A percentile compares a stretch with the other conserved stretches of the same genome.
Evolutionary conservation across 2,888 invertebrate genomes (phyloP).

Genomic region (Watsonalla binaria): DNA sequence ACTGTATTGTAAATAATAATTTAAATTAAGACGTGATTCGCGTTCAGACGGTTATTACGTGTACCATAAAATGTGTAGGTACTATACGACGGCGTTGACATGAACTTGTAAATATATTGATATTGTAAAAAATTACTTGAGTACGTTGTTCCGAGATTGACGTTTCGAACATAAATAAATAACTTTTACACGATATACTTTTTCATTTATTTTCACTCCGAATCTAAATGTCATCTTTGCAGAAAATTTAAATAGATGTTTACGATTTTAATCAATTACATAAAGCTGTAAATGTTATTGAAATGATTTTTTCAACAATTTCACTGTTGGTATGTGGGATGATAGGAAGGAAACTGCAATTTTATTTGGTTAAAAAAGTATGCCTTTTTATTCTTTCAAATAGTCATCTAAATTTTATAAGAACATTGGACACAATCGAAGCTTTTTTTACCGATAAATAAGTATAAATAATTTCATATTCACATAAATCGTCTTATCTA

Average conservation of each 20-base stretch:
- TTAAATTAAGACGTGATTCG: slow-evolving; percentile 68
- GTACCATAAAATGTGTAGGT: slow-evolving; percentile 55
- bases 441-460: slow-evolving; percentile 78
- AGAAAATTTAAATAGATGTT: too few relatives aligned
- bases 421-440: slow-evolving; percentile 79
- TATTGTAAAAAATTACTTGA: slow-evolving; percentile 72
- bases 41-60: slow-evolving; percentile 66
- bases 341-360: slow-evolving; percentile 39
- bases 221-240: too few relatives aligned
- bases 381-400: slow-evolving; percentile 79
- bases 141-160: slow-evolving; percentile 72
- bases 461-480: slow-evolving; percentile 79
- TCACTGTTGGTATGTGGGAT: not conserved
- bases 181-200: slow-evolving; percentile 64
- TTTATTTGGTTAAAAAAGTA: slow-evolving; percentile 78
- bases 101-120: slow-evolving; percentile 72
- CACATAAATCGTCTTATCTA: slow-evolving; percentile 77
- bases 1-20: slow-evolving; percentile 61
- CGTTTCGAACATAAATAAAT: slow-evolving; percentile 73
- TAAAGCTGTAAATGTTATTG: too few relatives aligned
- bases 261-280: too few relatives aligned
- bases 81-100: slow-evolving; percentile 71
- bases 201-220: slow-evolving; percentile 13
- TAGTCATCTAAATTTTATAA: slow-evolving; percentile 79
- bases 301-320: not conserved